Percentiles rank a stretch among this genome's conserved stretches.
Evolutionary conservation across 1,140 invertebrate species (phyloP).

Genomic region (Hyphantria cunea): DNA sequence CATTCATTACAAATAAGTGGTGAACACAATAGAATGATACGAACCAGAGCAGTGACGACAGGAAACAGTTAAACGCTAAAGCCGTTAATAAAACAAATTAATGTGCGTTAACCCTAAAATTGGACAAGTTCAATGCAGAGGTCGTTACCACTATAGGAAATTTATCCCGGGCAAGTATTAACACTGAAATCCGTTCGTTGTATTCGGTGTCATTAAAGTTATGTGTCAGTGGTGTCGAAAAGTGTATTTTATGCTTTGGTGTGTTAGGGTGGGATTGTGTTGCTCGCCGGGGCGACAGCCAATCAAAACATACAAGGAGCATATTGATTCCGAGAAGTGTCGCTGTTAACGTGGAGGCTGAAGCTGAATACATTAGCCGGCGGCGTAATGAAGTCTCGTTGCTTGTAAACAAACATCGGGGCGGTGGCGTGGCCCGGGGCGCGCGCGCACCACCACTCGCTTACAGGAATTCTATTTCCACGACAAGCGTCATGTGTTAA

Average conservation of each 20-base stretch:
- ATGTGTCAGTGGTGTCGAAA: conserved; percentile 38
- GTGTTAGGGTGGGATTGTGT: conserved; percentile 53
- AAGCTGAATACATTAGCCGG: conserved; percentile 81
- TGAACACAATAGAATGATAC: conserved; percentile 25
- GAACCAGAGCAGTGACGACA: conserved; percentile 41
- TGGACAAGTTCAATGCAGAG: conserved; percentile 80
- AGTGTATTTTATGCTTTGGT: conserved; percentile 57
- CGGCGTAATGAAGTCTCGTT: conserved; percentile 80
- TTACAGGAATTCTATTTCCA: conserved; percentile 81
- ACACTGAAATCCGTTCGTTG: conserved; percentile 80
- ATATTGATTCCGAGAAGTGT: conserved; percentile 82
- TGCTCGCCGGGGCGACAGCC: conserved; percentile 50
- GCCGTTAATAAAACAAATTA: conserved; percentile 79
- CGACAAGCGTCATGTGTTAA: conserved; percentile 80
- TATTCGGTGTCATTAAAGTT: conserved; percentile 77
- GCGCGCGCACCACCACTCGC: conserved; percentile 58
- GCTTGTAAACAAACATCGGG: conserved; percentile 78
- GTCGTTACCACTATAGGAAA: conserved; percentile 80
- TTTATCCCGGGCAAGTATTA: conserved; percentile 76
- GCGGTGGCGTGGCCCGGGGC: conserved; percentile 56
- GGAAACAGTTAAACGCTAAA: conserved; percentile 71
- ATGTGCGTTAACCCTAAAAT: conserved; percentile 78
- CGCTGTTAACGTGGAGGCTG: conserved; percentile 80
- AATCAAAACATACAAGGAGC: conserved; percentile 81
- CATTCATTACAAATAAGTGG: conserved; percentile 14